A percentile compares a stretch with the other conserved stretches of the same genome.
phyloP scores from a whole-genome alignment of 2,113 vertebrate species.

The Platycercus adscitus region DNA sequence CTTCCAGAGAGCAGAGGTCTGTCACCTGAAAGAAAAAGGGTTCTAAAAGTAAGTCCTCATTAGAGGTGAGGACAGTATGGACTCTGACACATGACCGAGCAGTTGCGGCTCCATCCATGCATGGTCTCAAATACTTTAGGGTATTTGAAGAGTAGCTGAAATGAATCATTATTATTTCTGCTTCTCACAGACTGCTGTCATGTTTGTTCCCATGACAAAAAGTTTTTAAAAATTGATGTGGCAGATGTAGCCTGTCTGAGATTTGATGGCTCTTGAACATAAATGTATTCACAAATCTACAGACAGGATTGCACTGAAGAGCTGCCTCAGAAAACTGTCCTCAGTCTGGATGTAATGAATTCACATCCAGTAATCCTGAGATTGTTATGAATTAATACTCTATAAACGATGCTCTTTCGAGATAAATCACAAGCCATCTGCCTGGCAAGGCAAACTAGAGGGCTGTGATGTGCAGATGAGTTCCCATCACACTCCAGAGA shows the following conservation, averaged over 20 bases:
- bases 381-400: neutral
- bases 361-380: neutral
- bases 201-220: conserved; percentile 24
- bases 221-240: neutral
- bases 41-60: neutral
- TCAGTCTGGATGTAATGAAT: neutral
- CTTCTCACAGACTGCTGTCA: neutral
- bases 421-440: neutral
- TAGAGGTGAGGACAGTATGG: neutral
- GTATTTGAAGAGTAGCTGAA: neutral
- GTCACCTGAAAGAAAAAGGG: neutral
- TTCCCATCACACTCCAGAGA: neutral
- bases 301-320: neutral
- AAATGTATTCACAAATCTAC: neutral
- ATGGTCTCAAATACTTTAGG: neutral
- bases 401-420: neutral
- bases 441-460: neutral
- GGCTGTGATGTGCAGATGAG: neutral
- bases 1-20: neutral
- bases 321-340: conserved; percentile 1
- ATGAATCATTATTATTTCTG: neutral
- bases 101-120: neutral
- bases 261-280: conserved; percentile 6
- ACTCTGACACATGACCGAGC: neutral
- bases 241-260: conserved; percentile 40